Base-by-base conservation (phyloP, 2,797 vertebrate genomes). In the Coreius guichenoti region DNA sequence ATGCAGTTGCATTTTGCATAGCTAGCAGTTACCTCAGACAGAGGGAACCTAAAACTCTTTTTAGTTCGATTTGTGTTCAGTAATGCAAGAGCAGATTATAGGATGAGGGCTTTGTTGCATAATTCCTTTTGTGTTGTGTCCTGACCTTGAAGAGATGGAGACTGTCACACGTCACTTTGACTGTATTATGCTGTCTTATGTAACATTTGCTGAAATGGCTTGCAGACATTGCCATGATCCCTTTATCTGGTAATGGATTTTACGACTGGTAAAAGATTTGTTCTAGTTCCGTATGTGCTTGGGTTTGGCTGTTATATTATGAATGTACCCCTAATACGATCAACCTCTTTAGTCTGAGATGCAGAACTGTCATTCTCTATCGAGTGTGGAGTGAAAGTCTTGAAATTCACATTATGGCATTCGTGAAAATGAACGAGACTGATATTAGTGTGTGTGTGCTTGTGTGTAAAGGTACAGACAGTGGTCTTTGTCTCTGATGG, bases 401-500 rank as follows among this genome's bases (percentile, higher is more conserved):
- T 74, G 8, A 68, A 63, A 82, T 39, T 4, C 4, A 43, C 26
- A 31, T 69, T 70, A 69, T 65, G 49, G 8, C 12, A 19, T 78
- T 78, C 0, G 1, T 74, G 69, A 43, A 76, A 58, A 36, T 58
- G 0, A 56, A 56, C 51, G 8, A 33, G 26, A 43, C n/a, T 12
- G 19, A 67, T 31, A 49, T 69, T 4, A 36, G 83, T 74, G 86
- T 87, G 80, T 75, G 85, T 86, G 80, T 87, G 87, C 87, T 80
- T 86, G 84, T 86, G 23, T 63, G 82, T 70, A 78, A 86, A 81
- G 77, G 83, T 79, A 87, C 80, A 90, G 85, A 68, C 73, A 51
- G 81, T 39, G 65, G 82, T 65, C 61, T 82, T 82, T 68, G 82
- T 73, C 51, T 80, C 75, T 33, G 29, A 83, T 68, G 88, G 85